Evolutionary conservation across 2,797 vertebrate genomes (phyloP).

Genomic region (Botia kubotai): DNA sequence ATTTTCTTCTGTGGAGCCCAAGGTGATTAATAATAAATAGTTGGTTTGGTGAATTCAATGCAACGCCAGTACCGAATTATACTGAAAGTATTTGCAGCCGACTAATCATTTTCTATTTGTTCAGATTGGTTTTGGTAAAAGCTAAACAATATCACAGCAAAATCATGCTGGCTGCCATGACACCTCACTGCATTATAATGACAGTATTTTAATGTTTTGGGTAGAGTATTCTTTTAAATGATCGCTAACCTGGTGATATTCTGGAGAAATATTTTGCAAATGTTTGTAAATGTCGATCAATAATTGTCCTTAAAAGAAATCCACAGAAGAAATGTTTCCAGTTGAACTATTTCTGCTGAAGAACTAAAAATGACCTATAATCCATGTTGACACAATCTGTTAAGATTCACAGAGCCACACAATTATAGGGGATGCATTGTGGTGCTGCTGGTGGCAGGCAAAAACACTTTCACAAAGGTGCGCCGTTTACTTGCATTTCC

Average conservation of each 20-base stretch:
- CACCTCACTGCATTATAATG: not conserved
- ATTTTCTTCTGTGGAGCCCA: too few relatives aligned
- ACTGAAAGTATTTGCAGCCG: too few relatives aligned
- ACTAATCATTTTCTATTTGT: not conserved
- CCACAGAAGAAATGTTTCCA: constrained; percentile 12
- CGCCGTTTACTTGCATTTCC: constrained; percentile 30
- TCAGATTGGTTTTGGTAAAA: too few relatives aligned
- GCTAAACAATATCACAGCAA: not conserved
- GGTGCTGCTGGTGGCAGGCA: constrained; percentile 23
- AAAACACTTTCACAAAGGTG: constrained; percentile 45
- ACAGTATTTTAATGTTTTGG: not conserved
- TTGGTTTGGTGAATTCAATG: too few relatives aligned
- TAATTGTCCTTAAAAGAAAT: not conserved
- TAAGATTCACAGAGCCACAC: not conserved
- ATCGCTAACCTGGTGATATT: not conserved
- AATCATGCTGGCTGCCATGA: not conserved
- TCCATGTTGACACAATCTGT: constrained; percentile 33
- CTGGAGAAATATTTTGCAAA: not conserved
- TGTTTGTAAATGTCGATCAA: not conserved
- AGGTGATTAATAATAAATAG: too few relatives aligned
- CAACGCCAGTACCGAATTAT: too few relatives aligned
- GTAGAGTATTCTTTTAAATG: not conserved
- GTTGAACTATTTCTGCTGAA: not conserved
- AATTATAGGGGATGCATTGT: constrained; percentile 13
- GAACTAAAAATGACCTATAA: constrained; percentile 18